These are phyloP conservation scores for Nezara viridula DNA, from an alignment of 2,888 invertebrate genomes.

Conservation along the genomic window DNA sequence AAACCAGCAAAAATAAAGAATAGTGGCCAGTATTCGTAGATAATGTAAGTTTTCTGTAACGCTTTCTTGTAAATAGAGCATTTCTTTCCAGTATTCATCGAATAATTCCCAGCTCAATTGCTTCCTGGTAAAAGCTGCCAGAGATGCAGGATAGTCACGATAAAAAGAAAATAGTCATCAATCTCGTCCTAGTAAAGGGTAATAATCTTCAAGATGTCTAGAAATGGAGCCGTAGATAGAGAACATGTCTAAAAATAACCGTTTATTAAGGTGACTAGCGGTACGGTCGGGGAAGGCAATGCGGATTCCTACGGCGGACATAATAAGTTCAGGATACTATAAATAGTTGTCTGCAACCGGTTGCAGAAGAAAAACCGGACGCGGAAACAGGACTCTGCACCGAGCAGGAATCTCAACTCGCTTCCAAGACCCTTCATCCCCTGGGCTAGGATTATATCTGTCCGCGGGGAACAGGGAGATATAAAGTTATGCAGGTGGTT, in stretches of 20 bases:
- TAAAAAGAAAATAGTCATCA: neutral
- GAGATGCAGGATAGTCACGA: neutral
- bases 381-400: slow-evolving; percentile 27
- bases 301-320: slow-evolving; percentile 34
- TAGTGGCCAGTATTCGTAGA: no score
- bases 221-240: slow-evolving; percentile 28
- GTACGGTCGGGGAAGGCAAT: slow-evolving; percentile 1
- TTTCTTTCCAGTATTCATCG: neutral
- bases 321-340: slow-evolving; percentile 32
- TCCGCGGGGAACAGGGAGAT: neutral
- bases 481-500: neutral
- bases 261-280: slow-evolving; percentile 46
- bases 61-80: neutral
- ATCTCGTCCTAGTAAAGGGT: slow-evolving; percentile 29
- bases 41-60: no score
- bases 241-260: slow-evolving; percentile 42
- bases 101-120: neutral
- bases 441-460: neutral
- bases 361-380: slow-evolving; percentile 44
- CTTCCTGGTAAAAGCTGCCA: neutral
- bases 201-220: neutral
- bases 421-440: neutral
- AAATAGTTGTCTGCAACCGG: slow-evolving; percentile 49
- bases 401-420: neutral
- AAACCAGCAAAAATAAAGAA: no score